Base-by-base conservation (phyloP, 2,888 invertebrate species). In the Drosophila subsilvestris region DNA sequence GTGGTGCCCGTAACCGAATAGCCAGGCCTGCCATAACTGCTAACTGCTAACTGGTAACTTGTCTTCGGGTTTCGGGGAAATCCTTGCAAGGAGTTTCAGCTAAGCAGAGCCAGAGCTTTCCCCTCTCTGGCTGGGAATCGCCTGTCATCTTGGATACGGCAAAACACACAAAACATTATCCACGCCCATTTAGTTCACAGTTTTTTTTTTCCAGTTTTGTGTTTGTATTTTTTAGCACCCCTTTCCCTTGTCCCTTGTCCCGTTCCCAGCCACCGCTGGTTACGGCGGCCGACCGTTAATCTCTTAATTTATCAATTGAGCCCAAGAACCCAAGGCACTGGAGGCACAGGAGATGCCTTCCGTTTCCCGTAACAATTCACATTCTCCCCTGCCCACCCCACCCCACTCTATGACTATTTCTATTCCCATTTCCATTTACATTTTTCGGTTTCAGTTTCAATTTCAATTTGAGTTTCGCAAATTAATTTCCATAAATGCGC, bases 401-500 rank as follows among this genome's bases (percentile, higher is more conserved):
- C 37, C 37, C 14, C 7, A 2, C 9, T 27, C 27, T 27, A 27
- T 27, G 1, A 1, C 6, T 17, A 48, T 54, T 20, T 29, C n/a
- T 10, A 56, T 29, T 27, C 37, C 50, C 18, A 60, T 27, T 48
- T 42, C 54, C 42, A 68, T 48, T 49, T 29, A 37, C 66, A 18
- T 48, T 32, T 48, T 48, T 61, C 45, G 57, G 66, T 57, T 66
- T 66, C 65, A 60, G 54, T 71, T 72, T 79, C 70, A 60, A 63
- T 84, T 80, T 83, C 70, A 72, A 63, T 70, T 75, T 59, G 68
- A 79, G 78, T 83, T 80, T 85, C 79, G 84, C 87, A 89, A 89
- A 90, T 90, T 86, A 89, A 89, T 90, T 89, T 89, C 83, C 89
- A 85, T 87, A 88, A 88, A 87, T 75, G 79, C 82, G 87, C 85